Percentiles rank a stretch among this genome's conserved stretches.
Conservation (phyloP, 2,113 vertebrate species). For the Propithecus coquereli region DNA sequence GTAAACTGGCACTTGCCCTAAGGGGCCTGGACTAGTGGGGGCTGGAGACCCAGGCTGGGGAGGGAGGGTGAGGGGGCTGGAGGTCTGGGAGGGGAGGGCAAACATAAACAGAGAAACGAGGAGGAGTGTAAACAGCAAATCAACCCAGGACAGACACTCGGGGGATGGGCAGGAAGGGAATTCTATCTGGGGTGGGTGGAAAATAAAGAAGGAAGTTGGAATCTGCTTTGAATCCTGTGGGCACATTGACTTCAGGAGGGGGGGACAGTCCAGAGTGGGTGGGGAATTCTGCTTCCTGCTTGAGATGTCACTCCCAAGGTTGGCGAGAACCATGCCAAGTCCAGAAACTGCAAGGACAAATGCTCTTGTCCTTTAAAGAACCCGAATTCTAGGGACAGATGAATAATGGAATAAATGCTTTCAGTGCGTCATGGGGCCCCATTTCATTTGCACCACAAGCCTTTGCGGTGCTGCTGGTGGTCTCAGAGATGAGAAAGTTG, state of each 20-base stretch:
- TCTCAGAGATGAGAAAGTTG: not conserved
- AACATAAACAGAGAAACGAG: not conserved
- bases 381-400: rapidly evolving
- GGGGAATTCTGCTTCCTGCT: not conserved
- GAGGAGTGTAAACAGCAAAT: not conserved
- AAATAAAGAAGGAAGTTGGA: not conserved
- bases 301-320: not conserved
- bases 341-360: not conserved
- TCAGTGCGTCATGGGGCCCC: rapidly evolving
- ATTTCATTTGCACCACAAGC: rapidly evolving
- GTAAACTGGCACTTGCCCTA: not conserved
- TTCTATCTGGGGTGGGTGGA: not conserved
- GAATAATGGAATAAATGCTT: rapidly evolving
- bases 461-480: rapidly evolving
- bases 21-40: not conserved
- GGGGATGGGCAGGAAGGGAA: not conserved
- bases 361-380: rapidly evolving
- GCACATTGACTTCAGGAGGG: not conserved
- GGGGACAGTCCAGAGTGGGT: rapidly evolving
- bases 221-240: not conserved
- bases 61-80: rapidly evolving
- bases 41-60: not conserved
- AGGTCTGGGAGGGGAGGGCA: not conserved
- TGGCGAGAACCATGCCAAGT: not conserved
- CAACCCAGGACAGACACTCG: not conserved